phyloP scores from a whole-genome alignment of 2,113 vertebrate species.

The Spea multiplicata region DNA sequence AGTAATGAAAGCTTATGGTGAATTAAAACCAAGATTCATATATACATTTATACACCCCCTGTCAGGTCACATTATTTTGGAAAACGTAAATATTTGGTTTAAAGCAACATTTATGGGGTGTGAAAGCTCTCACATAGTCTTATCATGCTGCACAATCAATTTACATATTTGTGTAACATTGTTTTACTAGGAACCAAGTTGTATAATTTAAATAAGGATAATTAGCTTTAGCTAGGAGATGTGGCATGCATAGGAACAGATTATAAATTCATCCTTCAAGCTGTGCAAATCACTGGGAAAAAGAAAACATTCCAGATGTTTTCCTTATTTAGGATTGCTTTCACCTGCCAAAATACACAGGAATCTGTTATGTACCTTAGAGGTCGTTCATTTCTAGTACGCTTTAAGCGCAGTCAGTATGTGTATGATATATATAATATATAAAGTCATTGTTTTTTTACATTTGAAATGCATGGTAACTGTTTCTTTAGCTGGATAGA shows the following conservation, averaged over 20 bases:
- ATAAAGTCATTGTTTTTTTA: too few relatives aligned
- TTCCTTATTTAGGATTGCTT: constrained; percentile 72
- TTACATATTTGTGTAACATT: constrained; percentile 36
- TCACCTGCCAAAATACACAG: constrained; percentile 74
- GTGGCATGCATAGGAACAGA: constrained; percentile 58
- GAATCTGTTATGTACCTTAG: constrained; percentile 70
- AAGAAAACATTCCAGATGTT: constrained; percentile 68
- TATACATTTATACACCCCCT: not conserved
- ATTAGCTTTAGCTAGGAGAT: constrained; percentile 55
- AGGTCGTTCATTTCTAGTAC: constrained; percentile 41
- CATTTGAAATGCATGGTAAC: too few relatives aligned
- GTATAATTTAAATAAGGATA: constrained; percentile 55
- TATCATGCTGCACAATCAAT: constrained; percentile 12
- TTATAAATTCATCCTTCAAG: constrained; percentile 55
- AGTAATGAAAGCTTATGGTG: constrained; percentile 20
- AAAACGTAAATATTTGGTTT: constrained; percentile 30
- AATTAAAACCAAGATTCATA: constrained; percentile 2
- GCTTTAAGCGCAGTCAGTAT: constrained; percentile 19
- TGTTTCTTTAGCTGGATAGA: too few relatives aligned
- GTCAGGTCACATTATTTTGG: constrained; percentile 26
- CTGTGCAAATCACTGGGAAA: constrained; percentile 51
- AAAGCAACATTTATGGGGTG: constrained; percentile 38
- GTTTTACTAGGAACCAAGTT: constrained; percentile 42
- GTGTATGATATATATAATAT: too few relatives aligned
- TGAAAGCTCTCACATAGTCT: constrained; percentile 25